A percentile compares a stretch with the other conserved stretches of the same genome.
Evolutionary conservation across 2,113 vertebrate genomes (phyloP).

Genomic region (Salvelinus namaycush): DNA sequence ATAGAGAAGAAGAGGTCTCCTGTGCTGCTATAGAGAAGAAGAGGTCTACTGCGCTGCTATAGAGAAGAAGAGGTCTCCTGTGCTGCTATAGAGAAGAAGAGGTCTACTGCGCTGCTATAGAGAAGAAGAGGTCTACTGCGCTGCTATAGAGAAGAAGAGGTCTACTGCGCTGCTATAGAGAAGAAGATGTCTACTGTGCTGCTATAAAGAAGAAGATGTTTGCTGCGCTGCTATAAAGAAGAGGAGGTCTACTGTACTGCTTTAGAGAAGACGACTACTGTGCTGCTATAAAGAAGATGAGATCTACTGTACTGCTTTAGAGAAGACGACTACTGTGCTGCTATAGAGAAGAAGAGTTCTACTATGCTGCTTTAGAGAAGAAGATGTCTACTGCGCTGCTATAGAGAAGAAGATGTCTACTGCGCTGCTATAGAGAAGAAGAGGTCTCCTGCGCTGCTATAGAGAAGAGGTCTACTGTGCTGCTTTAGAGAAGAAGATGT

Average conservation of each 20-base stretch:
- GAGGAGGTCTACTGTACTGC: conserved; percentile 41
- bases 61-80: no score
- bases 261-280: neutral
- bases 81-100: conserved; percentile 10
- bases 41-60: conserved; percentile 43
- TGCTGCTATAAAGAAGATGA: conserved; percentile 10
- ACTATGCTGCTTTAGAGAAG: conserved; percentile 23
- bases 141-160: conserved; percentile 5
- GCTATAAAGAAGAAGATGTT: conserved; percentile 27
- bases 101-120: conserved; percentile 41
- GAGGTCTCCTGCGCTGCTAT: conserved; percentile 1
- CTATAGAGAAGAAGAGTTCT: conserved; percentile 31
- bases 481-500: conserved; percentile 29
- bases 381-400: neutral
- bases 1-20: no score
- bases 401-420: conserved; percentile 30
- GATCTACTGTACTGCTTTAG: conserved; percentile 40
- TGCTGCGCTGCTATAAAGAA: conserved; percentile 29
- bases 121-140: neutral
- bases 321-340: neutral
- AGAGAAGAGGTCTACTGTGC: neutral
- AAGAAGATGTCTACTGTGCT: neutral
- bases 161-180: conserved; percentile 2
- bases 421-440: conserved; percentile 23
- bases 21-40: conserved; percentile 5